Evolutionary conservation across 2,113 vertebrate species (phyloP), one percentile per base, ranked within the genome.

Genomic region (Psittacus erithacus): DNA sequence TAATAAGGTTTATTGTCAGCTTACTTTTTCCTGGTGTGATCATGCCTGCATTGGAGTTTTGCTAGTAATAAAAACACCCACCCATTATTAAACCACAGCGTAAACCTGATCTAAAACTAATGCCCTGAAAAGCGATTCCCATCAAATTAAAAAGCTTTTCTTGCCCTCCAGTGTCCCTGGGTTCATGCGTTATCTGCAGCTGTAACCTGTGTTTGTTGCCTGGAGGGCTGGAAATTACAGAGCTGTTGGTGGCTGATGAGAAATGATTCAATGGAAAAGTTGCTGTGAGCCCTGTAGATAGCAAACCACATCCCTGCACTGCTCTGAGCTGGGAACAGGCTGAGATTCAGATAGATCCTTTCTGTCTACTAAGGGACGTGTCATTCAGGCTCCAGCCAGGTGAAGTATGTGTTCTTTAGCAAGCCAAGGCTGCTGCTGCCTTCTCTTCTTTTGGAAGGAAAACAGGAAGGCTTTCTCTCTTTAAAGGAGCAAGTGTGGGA

Each of bases 161-260:
- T 92, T 76, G 53, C 43, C 39, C 44, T 47, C 10, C 31, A 17
- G 70, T 14, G 33, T 62, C 86, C 39, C 80, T 9, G 64, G 46
- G 41, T 46, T 93, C n/a, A 15, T 43, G 69, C 64, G 59, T 80
- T 35, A 59, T 41, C 53, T 64, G 75, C 88, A 2, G 1, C 5
- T 39, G 28, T 57, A 65, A 67, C 79, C 88, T 65, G 46, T 0
- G 2, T 43, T 63, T 44, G 39, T 38, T 86, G 83, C 94, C 95
- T 59, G 69, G 38, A 86, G 91, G 88, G 80, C 76, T 92, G 80
- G 85, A 70, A 88, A 78, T 38, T 63, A 80, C 91, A 68, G 83
- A 92, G 86, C 86, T 93, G 63, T 22, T 59, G 70, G 88, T 86
- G 79, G 44, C 67, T 74, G 94, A 65, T 60, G 90, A 93, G 52